Base-by-base conservation (phyloP, 1,140 invertebrate genomes). In the Leptestheria dahalacensis region DNA sequence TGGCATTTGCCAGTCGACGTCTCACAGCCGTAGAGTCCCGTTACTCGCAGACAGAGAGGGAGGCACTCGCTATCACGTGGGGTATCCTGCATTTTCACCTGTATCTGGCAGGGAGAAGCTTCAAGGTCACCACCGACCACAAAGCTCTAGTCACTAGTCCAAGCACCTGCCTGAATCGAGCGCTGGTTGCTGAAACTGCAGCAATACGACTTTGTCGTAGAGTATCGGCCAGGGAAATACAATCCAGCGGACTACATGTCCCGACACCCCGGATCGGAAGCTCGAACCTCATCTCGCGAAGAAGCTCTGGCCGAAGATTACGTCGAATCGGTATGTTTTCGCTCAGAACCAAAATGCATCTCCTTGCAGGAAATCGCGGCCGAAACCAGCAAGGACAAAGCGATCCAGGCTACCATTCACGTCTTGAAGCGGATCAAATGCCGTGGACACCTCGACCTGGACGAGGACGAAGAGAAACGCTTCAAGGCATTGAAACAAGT, bases 1-100 rank as follows among this genome's bases (percentile, higher is more conserved):
- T 75, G 33, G 65, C 68, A 10, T 75, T 68, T 65, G 69, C 65
- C 3, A 71, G 69, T 56, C 69, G 69, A 64, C 68, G 65, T 25
- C 63, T 74, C 24, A 68, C 69, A 4, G 63, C 66, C 18, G 57
- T 66, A n/a, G 68, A 74, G 65, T 64, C 63, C 51, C 41, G 67
- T 24, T 74, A 73, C 61, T 73, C 65, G 4, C 69, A 74, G 60
- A 72, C 69, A 18, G 73, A 75, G 61, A 68, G 70, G 59, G 73
- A 75, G 63, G 63, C 66, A 24, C 55, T 73, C 1, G 63, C 64
- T n/a, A 57, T 66, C 24, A 51, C 63, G 11, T 53, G 69, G 68
- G 63, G 65, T 26, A 62, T 70, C 24, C 66, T 71, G 26, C 66
- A 66, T 55, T 69, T 70, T 48, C 64, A 70, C 49, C 60, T 67